Conservation (phyloP, 2,113 vertebrate genomes). For the Lichenostomus cassidix region DNA sequence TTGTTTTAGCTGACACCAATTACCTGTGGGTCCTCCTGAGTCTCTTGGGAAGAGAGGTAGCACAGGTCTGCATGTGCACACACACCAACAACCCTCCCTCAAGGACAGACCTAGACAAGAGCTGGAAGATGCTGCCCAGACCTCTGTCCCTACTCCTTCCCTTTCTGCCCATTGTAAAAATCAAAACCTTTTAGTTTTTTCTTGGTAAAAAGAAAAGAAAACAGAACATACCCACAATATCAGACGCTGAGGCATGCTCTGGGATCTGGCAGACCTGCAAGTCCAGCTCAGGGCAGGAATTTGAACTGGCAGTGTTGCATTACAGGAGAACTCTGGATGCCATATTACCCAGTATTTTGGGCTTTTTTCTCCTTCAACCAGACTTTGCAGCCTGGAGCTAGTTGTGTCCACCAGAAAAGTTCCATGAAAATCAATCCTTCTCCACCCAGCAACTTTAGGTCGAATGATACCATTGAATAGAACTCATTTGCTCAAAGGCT, state of each 20-base stretch:
- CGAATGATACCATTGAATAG: background rate
- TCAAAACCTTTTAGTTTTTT: background rate
- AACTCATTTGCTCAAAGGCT: background rate
- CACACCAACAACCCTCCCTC: background rate
- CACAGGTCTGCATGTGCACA: background rate
- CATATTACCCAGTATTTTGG: background rate
- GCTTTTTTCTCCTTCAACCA: background rate
- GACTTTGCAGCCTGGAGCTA: background rate
- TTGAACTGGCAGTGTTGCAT: background rate
- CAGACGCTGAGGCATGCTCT: background rate
- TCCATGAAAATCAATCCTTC: background rate
- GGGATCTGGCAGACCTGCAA: background rate
- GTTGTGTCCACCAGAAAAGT: background rate
- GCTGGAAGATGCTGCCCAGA: background rate
- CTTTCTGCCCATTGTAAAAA: background rate
- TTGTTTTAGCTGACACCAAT: background rate
- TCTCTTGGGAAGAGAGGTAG: background rate
- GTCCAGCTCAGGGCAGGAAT: background rate
- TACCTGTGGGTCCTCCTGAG: background rate
- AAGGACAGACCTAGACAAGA: background rate
- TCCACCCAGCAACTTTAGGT: background rate
- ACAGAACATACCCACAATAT: background rate
- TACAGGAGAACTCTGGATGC: background rate
- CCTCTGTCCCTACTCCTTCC: background rate
- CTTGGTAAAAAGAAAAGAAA: background rate